Evolutionary conservation across 2,888 invertebrate species (phyloP).

Genomic region (Hoplodrina ambigua): DNA sequence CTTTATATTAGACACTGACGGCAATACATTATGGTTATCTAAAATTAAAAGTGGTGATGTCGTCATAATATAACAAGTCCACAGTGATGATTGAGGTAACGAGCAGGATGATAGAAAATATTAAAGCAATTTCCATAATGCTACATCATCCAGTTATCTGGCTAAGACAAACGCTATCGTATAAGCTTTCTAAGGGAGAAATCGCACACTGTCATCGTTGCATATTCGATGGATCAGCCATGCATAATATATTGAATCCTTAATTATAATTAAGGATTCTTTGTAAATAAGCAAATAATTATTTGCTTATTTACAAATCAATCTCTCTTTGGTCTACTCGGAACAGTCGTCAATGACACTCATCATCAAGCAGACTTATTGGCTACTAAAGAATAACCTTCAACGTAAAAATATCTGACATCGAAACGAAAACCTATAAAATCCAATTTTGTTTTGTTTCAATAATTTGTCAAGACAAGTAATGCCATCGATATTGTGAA

Average conservation of each 20-base stretch:
- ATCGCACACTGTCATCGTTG: constrained; percentile 48
- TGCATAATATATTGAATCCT: constrained; percentile 23
- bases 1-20: background rate
- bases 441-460: constrained; percentile 61
- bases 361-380: constrained; percentile 25
- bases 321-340: constrained; percentile 18
- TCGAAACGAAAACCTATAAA: constrained; percentile 41
- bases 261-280: no score
- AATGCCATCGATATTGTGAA: constrained; percentile 67
- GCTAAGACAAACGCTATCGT: constrained; percentile 23
- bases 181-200: constrained; percentile 22
- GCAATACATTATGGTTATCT: constrained; percentile 16
- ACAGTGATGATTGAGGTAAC: constrained; percentile 10
- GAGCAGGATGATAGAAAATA: constrained; percentile 33
- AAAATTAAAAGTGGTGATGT: constrained; percentile 22
- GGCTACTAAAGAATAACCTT: constrained; percentile 20
- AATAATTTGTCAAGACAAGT: constrained; percentile 63
- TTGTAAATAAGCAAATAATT: no score
- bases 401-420: constrained; percentile 28
- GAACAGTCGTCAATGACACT: constrained; percentile 12
- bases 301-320: constrained; percentile 9
- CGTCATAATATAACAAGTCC: constrained; percentile 16
- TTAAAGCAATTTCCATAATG: constrained; percentile 53
- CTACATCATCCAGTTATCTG: constrained; percentile 46
- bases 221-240: constrained; percentile 45